Evolutionary conservation across 2,113 vertebrate genomes (phyloP), one percentile per base, ranked within the genome.

Genomic region (Ammospiza caudacuta): DNA sequence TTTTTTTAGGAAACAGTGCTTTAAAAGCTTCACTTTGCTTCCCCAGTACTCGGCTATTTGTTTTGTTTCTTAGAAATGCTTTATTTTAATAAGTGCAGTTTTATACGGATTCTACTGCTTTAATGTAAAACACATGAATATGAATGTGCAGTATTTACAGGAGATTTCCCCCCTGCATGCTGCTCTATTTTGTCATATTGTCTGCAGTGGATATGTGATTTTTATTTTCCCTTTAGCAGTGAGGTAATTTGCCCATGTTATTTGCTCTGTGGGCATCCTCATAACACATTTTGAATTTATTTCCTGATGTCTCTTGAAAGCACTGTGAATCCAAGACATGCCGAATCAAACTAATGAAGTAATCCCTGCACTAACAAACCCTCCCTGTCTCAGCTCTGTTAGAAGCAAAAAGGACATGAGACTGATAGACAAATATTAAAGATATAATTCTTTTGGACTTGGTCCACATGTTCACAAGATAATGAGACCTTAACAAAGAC

Each of bases 321-420:
- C 92, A 93, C 92, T 86, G 76, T 87, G 97, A 97, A 97, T 96
- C 96, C 76, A 92, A 98, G 98, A 98, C 97, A 97, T 91, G 96
- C 81, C 24, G 61, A 97, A 98, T 98, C 97, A 97, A 96, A 97
- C 97, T 98, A 98, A 98, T 97, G 98, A 98, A 98, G 94, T 97
- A 94, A 87, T 95, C 92, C 80, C 92, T 84, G 92, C 55, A 51
- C 96, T 94, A 96, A 95, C 97, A 93, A 97, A 97, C 95, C 97
- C 95, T 90, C 86, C 85, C 85, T 62, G 90, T 87, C 95, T 91
- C 77, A 35, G 54, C 70, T 78, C 90, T 18, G 57, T n/a, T 21
- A 73, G 61, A 59, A 70, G 74, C 59, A 33, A 46, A 52, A 73
- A 47, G 43, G 72, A 94, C 28, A 9, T 31, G 67, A 92, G 87